phyloP scores from a whole-genome alignment of 2,113 vertebrate species.

The Archilochus colubris region DNA sequence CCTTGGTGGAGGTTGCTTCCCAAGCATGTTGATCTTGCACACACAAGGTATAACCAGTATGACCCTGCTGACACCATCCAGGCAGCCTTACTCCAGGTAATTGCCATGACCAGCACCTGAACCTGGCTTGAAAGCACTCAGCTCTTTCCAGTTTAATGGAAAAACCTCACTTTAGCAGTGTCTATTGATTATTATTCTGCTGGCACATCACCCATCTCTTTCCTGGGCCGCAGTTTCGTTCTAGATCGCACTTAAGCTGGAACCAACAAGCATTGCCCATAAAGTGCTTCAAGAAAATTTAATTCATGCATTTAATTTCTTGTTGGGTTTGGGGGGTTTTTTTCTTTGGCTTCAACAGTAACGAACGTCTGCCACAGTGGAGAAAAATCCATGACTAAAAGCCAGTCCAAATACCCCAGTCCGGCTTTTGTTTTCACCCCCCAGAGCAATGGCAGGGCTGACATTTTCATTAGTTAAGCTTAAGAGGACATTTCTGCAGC shows the following conservation, averaged over 20 bases:
- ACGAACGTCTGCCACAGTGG: neutral
- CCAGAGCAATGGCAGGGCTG: neutral
- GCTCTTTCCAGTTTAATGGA: rapidly evolving
- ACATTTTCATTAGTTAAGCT: neutral
- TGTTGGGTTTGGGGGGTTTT: neutral
- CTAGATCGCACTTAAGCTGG: neutral
- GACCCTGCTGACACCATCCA: neutral
- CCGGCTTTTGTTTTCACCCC: neutral
- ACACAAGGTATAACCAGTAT: neutral
- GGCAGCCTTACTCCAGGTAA: neutral
- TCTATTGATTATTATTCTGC: neutral
- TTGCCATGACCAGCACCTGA: neutral
- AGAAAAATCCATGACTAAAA: neutral
- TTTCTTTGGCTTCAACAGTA: neutral
- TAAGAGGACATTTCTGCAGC: neutral
- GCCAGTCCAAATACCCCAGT: neutral
- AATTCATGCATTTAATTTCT: neutral
- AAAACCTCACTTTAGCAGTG: neutral
- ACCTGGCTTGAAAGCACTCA: rapidly evolving
- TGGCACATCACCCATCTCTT: neutral
- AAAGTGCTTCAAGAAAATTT: neutral
- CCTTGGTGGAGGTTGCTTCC: neutral
- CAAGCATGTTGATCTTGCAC: neutral
- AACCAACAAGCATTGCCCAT: neutral
- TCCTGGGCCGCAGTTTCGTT: neutral